Percentiles rank a stretch among this genome's conserved stretches.
phyloP scores from a whole-genome alignment of 2,113 vertebrate genomes.

The Alligator mississippiensis region DNA sequence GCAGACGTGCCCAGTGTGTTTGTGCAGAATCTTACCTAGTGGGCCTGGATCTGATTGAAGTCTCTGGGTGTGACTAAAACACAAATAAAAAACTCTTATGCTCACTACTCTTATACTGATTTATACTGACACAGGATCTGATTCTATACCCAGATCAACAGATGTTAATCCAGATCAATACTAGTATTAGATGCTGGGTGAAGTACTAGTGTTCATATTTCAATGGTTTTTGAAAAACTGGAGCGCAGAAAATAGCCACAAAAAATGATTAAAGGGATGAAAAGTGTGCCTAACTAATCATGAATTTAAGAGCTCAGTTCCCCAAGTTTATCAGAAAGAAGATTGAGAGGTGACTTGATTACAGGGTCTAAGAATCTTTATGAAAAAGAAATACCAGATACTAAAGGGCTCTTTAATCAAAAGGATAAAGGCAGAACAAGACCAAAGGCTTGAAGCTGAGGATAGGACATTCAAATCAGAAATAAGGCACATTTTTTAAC shows the following conservation, averaged over 20 bases:
- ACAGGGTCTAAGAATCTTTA: conserved; percentile 11
- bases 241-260: not conserved
- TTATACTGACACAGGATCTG: fast-evolving
- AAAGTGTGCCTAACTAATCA: not conserved
- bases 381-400: not conserved
- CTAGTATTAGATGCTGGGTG: no score
- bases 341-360: conserved; percentile 19
- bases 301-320: conserved; percentile 20
- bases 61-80: fast-evolving
- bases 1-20: no score
- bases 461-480: conserved; percentile 12
- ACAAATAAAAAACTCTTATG: not conserved
- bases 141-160: not conserved
- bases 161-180: fast-evolving
- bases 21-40: fast-evolving
- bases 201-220: not conserved
- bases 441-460: conserved; percentile 13
- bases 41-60: not conserved
- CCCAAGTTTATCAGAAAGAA: conserved; percentile 12
- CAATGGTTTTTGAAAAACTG: fast-evolving
- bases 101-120: not conserved
- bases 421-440: conserved; percentile 13
- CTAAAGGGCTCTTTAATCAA: conserved; percentile 18
- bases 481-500: conserved; percentile 24
- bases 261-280: not conserved